Evolutionary conservation across 2,113 vertebrate species (phyloP).

Genomic region (Sebastes fasciatus): DNA sequence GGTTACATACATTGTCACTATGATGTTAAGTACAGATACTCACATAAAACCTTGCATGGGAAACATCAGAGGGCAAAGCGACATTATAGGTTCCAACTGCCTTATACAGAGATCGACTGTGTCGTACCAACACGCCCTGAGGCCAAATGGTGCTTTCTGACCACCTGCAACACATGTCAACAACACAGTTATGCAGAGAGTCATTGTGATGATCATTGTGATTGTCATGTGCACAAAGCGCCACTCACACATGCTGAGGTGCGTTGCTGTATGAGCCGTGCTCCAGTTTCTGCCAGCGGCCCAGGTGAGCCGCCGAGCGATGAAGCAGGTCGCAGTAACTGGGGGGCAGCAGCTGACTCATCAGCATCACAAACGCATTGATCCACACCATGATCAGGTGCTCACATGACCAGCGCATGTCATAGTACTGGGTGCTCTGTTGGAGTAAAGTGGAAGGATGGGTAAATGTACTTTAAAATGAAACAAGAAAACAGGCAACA

Average conservation of each 20-base stretch:
- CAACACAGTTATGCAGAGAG: not conserved
- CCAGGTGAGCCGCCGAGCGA: slow-evolving; percentile 95
- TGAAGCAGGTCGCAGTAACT: slow-evolving; percentile 98
- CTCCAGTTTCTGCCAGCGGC: slow-evolving; percentile 98
- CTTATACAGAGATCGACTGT: slow-evolving; percentile 95
- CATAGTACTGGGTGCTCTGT: slow-evolving; percentile 99
- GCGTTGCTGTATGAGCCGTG: slow-evolving; percentile 97
- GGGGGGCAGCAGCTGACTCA: slow-evolving; percentile 95
- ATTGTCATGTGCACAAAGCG: too few relatives aligned
- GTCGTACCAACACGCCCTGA: slow-evolving; percentile 96
- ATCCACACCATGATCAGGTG: slow-evolving; percentile 99
- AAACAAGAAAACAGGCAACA: not conserved
- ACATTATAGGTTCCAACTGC: slow-evolving; percentile 96
- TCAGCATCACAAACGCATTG: slow-evolving; percentile 99
- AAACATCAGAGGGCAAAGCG: slow-evolving; percentile 96
- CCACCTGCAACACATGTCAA: slow-evolving; percentile 86
- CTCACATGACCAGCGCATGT: slow-evolving; percentile 99
- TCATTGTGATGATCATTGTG: not conserved
- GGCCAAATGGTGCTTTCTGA: slow-evolving; percentile 98
- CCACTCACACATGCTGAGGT: slow-evolving; percentile 96
- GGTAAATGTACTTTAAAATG: not conserved
- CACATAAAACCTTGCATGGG: slow-evolving; percentile 98
- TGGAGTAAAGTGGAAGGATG: not conserved
- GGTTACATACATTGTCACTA: not conserved
- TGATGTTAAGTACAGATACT: slow-evolving; percentile 80